Percentiles rank a stretch among this genome's conserved stretches.
These are phyloP conservation scores for Latrodectus hesperus DNA, from an alignment of 2,888 invertebrate species.

Conservation along the genomic window DNA sequence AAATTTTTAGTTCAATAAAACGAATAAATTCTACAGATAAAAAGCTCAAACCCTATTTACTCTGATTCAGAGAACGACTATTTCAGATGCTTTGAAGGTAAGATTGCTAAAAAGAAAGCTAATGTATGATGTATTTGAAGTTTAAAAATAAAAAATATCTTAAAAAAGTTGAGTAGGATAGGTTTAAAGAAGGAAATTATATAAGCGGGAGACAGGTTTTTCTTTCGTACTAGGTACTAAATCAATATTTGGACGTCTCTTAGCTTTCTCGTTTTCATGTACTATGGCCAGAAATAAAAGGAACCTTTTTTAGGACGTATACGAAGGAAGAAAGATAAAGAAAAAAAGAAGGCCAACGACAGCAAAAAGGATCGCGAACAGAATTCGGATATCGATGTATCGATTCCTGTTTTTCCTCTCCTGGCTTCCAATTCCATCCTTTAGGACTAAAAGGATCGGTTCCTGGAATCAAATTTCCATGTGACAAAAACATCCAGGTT, in stretches of 20 bases:
- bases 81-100: neutral
- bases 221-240: conserved; percentile 1
- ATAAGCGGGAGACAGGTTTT: conserved; percentile 20
- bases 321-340: neutral
- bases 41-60: neutral
- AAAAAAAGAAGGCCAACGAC: conserved; percentile 34
- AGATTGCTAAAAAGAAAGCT: neutral
- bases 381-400: conserved; percentile 60
- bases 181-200: neutral
- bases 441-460: conserved; percentile 9
- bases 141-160: neutral
- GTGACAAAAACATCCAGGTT: conserved; percentile 7
- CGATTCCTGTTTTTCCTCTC: conserved; percentile 13
- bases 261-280: conserved; percentile 57
- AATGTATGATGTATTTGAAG: conserved; percentile 2
- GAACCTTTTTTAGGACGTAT: neutral
- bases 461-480: conserved; percentile 49
- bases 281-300: conserved; percentile 49
- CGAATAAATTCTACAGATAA: neutral
- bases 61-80: neutral
- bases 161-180: neutral
- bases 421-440: conserved; percentile 27
- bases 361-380: conserved; percentile 55
- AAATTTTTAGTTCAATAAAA: conserved; percentile 5
- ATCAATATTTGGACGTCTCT: conserved; percentile 43